Percentiles rank a stretch among this genome's conserved stretches.
phyloP scores from a whole-genome alignment of 2,888 invertebrate genomes.

The Drosophila tanythrix region DNA sequence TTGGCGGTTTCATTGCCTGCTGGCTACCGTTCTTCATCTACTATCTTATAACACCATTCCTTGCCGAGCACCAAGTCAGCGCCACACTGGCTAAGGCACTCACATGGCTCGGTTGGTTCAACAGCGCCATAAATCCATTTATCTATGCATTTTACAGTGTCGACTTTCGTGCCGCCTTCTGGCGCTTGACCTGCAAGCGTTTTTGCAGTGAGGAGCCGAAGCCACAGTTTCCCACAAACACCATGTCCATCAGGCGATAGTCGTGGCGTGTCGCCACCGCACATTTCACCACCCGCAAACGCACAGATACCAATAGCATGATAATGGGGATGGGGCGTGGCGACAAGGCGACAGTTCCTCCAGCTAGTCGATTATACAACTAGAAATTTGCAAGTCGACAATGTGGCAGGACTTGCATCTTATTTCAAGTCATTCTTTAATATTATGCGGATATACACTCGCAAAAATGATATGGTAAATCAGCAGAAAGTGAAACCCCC shows the following conservation, averaged over 20 bases:
- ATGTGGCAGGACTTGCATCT: slow-evolving; percentile 14
- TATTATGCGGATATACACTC: not conserved
- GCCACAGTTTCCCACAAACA: slow-evolving; percentile 82
- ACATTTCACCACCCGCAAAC: slow-evolving; percentile 4
- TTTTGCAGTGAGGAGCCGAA: slow-evolving; percentile 81
- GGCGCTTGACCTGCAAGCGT: slow-evolving; percentile 89
- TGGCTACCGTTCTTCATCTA: slow-evolving; percentile 95
- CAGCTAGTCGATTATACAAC: slow-evolving; percentile 6
- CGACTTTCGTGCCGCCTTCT: slow-evolving; percentile 94
- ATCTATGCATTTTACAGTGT: slow-evolving; percentile 96
- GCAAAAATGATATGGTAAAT: not conserved
- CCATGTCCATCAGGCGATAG: slow-evolving; percentile 84
- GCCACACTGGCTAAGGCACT: slow-evolving; percentile 89
- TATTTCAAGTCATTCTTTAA: slow-evolving; percentile 14
- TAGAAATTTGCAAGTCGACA: slow-evolving; percentile 10
- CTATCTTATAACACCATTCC: slow-evolving; percentile 92
- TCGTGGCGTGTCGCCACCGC: slow-evolving; percentile 26
- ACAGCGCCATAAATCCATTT: slow-evolving; percentile 95
- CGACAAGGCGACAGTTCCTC: slow-evolving; percentile 7
- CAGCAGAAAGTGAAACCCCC: not conserved
- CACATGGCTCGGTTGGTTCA: slow-evolving; percentile 96
- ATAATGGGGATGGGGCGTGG: slow-evolving; percentile 25
- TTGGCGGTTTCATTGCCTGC: slow-evolving; percentile 94
- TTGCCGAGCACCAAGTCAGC: slow-evolving; percentile 87
- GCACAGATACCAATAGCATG: slow-evolving; percentile 23